A percentile compares a stretch with the other conserved stretches of the same genome.
These are phyloP conservation scores for Gerris lacustris DNA, from an alignment of 2,888 invertebrate species.

Conservation along the genomic window DNA sequence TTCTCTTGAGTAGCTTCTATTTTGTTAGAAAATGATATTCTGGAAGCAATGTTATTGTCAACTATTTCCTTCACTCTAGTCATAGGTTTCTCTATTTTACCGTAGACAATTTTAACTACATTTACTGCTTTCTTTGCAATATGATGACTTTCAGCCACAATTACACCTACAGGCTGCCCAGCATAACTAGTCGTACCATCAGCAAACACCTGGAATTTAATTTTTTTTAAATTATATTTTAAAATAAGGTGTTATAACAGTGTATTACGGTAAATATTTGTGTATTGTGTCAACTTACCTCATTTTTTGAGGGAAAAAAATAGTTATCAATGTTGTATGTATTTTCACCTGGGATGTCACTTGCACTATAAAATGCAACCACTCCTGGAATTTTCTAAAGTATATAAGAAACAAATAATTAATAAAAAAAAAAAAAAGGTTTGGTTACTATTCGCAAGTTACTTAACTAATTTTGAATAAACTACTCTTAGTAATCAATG, in stretches of 20 bases:
- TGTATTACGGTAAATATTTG: no score
- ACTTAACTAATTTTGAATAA: no score
- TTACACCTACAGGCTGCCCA: constrained; percentile 61
- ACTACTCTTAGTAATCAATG: no score
- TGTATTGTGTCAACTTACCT: no score
- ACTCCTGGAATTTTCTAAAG: constrained; percentile 52
- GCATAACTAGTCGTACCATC: constrained; percentile 44
- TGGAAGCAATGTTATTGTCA: constrained; percentile 21
- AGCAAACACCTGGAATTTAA: constrained; percentile 23
- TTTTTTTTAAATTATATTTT: no score
- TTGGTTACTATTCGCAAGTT: no score
- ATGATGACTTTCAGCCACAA: constrained; percentile 51
- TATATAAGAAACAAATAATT: constrained; percentile 13
- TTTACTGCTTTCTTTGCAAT: constrained; percentile 48
- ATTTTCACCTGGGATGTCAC: constrained; percentile 58
- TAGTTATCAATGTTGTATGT: constrained; percentile 36
- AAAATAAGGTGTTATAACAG: no score
- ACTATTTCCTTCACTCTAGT: constrained; percentile 25
- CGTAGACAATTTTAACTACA: constrained; percentile 47
- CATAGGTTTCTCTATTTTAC: constrained; percentile 35
- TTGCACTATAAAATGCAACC: constrained; percentile 49
- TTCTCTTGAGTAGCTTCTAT: background rate
- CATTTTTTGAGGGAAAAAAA: no score
- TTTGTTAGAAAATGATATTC: background rate
- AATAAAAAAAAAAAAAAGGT: no score